Evolutionary conservation across 1,140 invertebrate species (phyloP).

Genomic region (Diplogasteroides magnus): DNA sequence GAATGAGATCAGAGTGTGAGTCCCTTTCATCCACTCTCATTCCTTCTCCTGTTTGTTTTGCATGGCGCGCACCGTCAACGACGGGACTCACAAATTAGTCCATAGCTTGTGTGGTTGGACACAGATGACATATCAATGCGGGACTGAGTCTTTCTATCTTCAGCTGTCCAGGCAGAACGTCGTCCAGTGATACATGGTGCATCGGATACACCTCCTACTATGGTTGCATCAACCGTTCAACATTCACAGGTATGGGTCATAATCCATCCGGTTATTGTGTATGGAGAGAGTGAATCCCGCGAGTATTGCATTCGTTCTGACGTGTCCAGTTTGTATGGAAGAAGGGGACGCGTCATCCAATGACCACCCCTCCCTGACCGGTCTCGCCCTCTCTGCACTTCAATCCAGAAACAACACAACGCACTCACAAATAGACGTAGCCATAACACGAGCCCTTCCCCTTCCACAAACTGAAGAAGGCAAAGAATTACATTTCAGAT

Average conservation of each 20-base stretch:
- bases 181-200: conserved; percentile 54
- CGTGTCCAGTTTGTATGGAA: conserved; percentile 13
- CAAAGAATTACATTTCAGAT: too few species aligned
- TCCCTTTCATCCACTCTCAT: conserved; percentile 18
- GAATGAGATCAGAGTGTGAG: conserved; percentile 98
- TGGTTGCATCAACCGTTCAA: too few species aligned
- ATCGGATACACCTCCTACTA: conserved; percentile 27
- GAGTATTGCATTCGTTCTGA: conserved; percentile 20
- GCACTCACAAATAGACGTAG: too few species aligned
- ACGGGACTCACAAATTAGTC: too few species aligned
- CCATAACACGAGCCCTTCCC: background rate
- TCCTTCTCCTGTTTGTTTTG: conserved; percentile 12
- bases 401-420: too few species aligned
- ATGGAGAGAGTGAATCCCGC: conserved; percentile 15
- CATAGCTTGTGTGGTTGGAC: conserved; percentile 27
- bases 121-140: conserved; percentile 8
- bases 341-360: conserved; percentile 4
- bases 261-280: conserved; percentile 5
- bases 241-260: conserved; percentile 9
- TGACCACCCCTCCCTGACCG: conserved; percentile 22
- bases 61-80: too few species aligned
- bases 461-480: too few species aligned
- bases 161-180: conserved; percentile 64
- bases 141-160: conserved; percentile 16
- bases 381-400: background rate